Evolutionary conservation across 2,113 vertebrate species (phyloP), one percentile per base, ranked within the genome.

Genomic region (Clupea harengus): DNA sequence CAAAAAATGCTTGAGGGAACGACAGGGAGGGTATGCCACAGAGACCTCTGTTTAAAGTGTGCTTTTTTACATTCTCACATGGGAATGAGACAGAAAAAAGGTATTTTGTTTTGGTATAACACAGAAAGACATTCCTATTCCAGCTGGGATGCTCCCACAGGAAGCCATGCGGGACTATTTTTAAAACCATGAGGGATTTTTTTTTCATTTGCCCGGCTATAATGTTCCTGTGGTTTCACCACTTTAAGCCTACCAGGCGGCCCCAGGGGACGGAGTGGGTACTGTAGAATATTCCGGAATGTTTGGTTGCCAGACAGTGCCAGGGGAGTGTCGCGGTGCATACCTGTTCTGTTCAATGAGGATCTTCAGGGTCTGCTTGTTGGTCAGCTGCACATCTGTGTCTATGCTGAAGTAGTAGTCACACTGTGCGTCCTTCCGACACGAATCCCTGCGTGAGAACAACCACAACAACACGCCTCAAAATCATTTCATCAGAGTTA

Each of bases 301-400:
- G 22, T 57, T 75, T 15, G 52, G 2, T 25, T 67, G 72, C 6
- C 46, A 2, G 72, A 4, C 46, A 2, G 13, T 75, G 67, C 67
- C 11, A 6, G 17, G 0, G 50, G 10, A 7, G 83, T 11, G 9
- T 25, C 44, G 17, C 32, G 81, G 57, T 72, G 10, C 88, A 84
- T 94, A 99, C 98, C 98, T 99, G 97, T 99, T 99, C 94, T 99
- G 97, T 92, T 99, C 97, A 28, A 99, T 96, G 89, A 99, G 93
- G 87, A 98, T 93, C 93, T 96, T 97, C 93, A 99, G 93, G 8
- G 97, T 98, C 92, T 95, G 96, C 0, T 93, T 93, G 90, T 99
- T 99, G 92, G 97, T 99, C 89, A 99, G 91, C 90, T 97, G 96
- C 0, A 99, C 98, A 87, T 99, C 97, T 9, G 97, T 92, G 88